Conservation (phyloP, 2,797 vertebrate genomes). For the Kryptolebias ocellatus region DNA sequence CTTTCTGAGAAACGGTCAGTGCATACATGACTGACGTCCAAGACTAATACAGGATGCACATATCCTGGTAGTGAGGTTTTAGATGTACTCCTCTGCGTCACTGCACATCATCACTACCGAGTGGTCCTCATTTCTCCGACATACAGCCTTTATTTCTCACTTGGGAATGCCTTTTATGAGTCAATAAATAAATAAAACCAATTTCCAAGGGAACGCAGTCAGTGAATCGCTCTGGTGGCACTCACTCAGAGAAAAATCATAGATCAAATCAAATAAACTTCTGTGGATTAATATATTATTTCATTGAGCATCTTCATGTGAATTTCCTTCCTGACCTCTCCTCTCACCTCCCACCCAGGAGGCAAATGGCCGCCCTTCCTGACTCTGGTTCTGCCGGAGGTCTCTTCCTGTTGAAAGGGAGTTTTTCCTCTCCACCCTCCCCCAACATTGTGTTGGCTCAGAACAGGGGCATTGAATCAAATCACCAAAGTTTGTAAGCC, state of each 20-base stretch:
- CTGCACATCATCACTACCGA: slow-evolving; percentile 49
- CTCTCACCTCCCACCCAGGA: no score
- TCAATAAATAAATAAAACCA: slow-evolving; percentile 33
- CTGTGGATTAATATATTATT: background rate
- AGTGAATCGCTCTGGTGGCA: slow-evolving; percentile 44
- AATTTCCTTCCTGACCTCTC: slow-evolving; percentile 6
- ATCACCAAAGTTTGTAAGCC: no score
- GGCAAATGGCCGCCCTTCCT: no score
- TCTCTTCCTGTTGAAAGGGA: no score
- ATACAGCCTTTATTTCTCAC: slow-evolving; percentile 48
- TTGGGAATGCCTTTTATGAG: slow-evolving; percentile 35
- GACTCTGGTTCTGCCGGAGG: no score
- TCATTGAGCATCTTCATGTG: slow-evolving; percentile 3
- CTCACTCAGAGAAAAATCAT: slow-evolving; percentile 30
- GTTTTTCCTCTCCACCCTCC: no score
- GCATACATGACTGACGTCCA: slow-evolving; percentile 24
- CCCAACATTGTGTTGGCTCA: no score
- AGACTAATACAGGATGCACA: slow-evolving; percentile 19
- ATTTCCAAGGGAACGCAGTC: slow-evolving; percentile 39
- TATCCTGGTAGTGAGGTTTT: slow-evolving; percentile 16
- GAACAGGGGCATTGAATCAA: no score
- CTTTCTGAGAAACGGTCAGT: slow-evolving; percentile 25
- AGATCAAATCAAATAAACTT: slow-evolving; percentile 6
- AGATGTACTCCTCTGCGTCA: slow-evolving; percentile 33
- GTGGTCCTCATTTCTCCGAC: slow-evolving; percentile 52